Evolutionary conservation across 2,888 invertebrate genomes (phyloP).

Genomic region (Conchocele bisecta): DNA sequence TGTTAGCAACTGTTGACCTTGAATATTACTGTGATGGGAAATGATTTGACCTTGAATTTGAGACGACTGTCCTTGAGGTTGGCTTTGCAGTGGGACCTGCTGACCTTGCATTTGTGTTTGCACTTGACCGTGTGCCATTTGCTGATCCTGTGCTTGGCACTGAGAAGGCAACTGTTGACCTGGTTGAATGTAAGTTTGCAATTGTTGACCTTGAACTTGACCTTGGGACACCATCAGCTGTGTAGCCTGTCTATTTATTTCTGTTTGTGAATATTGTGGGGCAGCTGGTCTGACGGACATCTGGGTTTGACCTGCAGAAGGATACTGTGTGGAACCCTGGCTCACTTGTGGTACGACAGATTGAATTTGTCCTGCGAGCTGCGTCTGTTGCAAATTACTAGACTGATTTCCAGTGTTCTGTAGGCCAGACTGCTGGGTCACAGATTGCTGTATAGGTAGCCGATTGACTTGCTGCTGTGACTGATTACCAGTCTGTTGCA

Average conservation of each 20-base stretch:
- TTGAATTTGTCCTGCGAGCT: too few species aligned
- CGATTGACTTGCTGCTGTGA: slow-evolving; percentile 13
- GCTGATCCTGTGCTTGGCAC: slow-evolving; percentile 3
- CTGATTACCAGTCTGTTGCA: background rate
- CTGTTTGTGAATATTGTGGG: slow-evolving; percentile 31
- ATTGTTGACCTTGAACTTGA: background rate
- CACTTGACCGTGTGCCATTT: background rate
- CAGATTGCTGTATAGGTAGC: too few species aligned
- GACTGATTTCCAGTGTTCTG: too few species aligned
- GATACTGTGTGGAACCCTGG: too few species aligned
- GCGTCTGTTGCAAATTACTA: too few species aligned
- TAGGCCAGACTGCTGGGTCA: too few species aligned
- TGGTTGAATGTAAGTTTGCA: too few species aligned
- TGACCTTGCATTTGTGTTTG: slow-evolving; percentile 13
- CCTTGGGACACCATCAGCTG: slow-evolving; percentile 21
- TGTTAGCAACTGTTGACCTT: slow-evolving; percentile 3
- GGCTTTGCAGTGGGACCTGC: slow-evolving; percentile 12
- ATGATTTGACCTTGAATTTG: slow-evolving; percentile 30
- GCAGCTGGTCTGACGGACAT: slow-evolving; percentile 20
- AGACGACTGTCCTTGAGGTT: slow-evolving; percentile 20
- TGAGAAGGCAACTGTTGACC: slow-evolving; percentile 7
- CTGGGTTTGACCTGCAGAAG: too few species aligned
- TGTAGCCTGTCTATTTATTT: slow-evolving; percentile 24
- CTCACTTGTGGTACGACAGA: too few species aligned
- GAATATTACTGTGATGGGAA: slow-evolving; percentile 13